Conservation (phyloP, 2,888 invertebrate genomes). For the Zelleria hepariella region DNA sequence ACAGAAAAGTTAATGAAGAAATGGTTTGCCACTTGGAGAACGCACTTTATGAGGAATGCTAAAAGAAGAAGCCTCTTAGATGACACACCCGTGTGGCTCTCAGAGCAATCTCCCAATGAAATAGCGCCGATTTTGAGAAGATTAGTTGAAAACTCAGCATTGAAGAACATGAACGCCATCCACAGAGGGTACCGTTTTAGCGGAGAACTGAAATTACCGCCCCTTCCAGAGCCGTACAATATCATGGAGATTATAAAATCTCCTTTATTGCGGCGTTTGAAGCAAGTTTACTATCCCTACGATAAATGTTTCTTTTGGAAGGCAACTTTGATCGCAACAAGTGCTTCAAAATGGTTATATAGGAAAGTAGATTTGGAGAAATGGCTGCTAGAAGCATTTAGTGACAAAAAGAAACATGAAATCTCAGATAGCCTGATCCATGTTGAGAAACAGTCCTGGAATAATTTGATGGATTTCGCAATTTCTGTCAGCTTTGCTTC, state of each 20-base stretch:
- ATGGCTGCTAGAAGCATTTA: slow-evolving; percentile 58
- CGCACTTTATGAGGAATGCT: slow-evolving; percentile 38
- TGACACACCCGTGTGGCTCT: slow-evolving; percentile 60
- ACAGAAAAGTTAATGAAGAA: slow-evolving; percentile 45
- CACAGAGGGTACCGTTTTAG: slow-evolving; percentile 53
- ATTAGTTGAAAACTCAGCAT: slow-evolving; percentile 35
- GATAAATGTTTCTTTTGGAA: slow-evolving; percentile 73
- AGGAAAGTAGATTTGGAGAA: slow-evolving; percentile 57
- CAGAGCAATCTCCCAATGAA: slow-evolving; percentile 42
- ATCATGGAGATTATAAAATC: slow-evolving; percentile 61
- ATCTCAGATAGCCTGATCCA: slow-evolving; percentile 44
- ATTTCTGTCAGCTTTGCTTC: slow-evolving; percentile 52
- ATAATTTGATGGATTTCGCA: slow-evolving; percentile 59
- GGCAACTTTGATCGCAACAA: slow-evolving; percentile 72
- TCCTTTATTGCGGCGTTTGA: slow-evolving; percentile 57
- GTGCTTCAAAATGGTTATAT: slow-evolving; percentile 50
- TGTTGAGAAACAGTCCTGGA: slow-evolving; percentile 58
- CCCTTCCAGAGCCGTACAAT: slow-evolving; percentile 44
- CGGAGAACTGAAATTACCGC: slow-evolving; percentile 40
- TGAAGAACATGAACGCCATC: slow-evolving; percentile 52
- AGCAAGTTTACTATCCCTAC: slow-evolving; percentile 55
- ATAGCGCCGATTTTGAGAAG: slow-evolving; percentile 42
- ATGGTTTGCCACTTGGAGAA: slow-evolving; percentile 53
- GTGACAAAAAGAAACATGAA: slow-evolving; percentile 45
- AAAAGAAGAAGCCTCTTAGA: slow-evolving; percentile 48